Evolutionary conservation across 2,888 invertebrate species (phyloP), one percentile per base, ranked within the genome.

Genomic region (Strigamia maritima): DNA sequence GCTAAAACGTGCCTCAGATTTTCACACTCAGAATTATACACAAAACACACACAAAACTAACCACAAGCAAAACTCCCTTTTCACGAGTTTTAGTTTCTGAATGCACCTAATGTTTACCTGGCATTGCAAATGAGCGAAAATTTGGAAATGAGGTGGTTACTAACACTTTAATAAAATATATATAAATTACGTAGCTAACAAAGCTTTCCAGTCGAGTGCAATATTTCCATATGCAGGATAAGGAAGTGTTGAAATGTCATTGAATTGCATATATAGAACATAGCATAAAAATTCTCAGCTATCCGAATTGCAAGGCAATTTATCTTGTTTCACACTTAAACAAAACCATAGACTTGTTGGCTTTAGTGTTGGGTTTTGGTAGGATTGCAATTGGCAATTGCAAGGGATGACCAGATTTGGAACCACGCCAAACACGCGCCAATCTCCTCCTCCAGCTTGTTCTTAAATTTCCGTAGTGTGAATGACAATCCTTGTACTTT

Each of bases 281-380:
- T 10, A 16, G 40, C 40, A n/a, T 22, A 19, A 2, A 24, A 60
- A 60, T 60, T 60, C 22, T 60, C 49, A 19, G 24, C 19, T 12
- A 60, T 24, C 60, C 26, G 65, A 24, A 65, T 26, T 26, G 24
- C 6, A 2, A 24, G 26, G 60, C 65, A 14, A 65, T 16, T 65
- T 65, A 65, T 65, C 65, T 65, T 26, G 26, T 26, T 65, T 65
- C 26, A 65, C 65, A 65, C 65, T 28, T 44, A 49, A 49, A 49
- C 65, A 26, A 65, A 26, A 65, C 65, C 10, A 65, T 7, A 26
- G 65, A 65, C 65, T 65, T 65, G 65, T 65, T 65, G 65, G 26
- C 65, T 24, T 65, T 65, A 24, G 14, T 65, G 60, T 22, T 22
- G 60, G 22, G 60, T 60, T 31, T 31, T 31, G 31, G 60, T 22